A percentile compares a stretch with the other conserved stretches of the same genome.
phyloP scores from a whole-genome alignment of 1,140 invertebrate species.

The Sesamia nonagrioides region DNA sequence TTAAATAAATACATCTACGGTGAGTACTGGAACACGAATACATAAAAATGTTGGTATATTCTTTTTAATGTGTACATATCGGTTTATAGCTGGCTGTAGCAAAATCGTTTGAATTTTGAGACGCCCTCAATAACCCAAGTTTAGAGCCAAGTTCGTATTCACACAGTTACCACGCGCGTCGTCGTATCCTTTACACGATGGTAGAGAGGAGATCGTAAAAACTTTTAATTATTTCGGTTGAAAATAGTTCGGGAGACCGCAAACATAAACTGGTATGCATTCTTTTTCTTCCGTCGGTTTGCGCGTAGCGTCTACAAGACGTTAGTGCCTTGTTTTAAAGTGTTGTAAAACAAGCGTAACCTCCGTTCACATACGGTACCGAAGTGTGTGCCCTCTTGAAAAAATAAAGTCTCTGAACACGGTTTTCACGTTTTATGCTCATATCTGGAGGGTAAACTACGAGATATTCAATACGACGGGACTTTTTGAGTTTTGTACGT shows the following conservation, averaged over 20 bases:
- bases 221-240: slow-evolving; percentile 84
- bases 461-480: slow-evolving; percentile 19
- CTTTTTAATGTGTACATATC: slow-evolving; percentile 38
- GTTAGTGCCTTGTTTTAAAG: slow-evolving; percentile 83
- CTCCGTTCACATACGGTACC: slow-evolving; percentile 51
- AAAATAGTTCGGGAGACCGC: slow-evolving; percentile 75
- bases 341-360: slow-evolving; percentile 84
- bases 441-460: slow-evolving; percentile 9
- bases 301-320: slow-evolving; percentile 64
- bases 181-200: slow-evolving; percentile 67
- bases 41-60: slow-evolving; percentile 33
- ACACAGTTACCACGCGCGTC: slow-evolving; percentile 50
- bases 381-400: slow-evolving; percentile 65
- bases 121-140: slow-evolving; percentile 56
- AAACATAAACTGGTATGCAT: slow-evolving; percentile 81
- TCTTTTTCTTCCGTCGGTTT: slow-evolving; percentile 70
- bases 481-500: slow-evolving; percentile 2
- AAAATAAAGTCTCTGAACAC: slow-evolving; percentile 58
- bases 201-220: slow-evolving; percentile 77
- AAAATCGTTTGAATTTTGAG: slow-evolving; percentile 53
- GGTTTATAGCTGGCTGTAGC: slow-evolving; percentile 46
- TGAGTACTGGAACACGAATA: slow-evolving; percentile 5
- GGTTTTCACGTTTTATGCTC: slow-evolving; percentile 35
- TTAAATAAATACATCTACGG: slow-evolving; percentile 26
- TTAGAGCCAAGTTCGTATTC: slow-evolving; percentile 62